These are phyloP conservation scores for Drosophila takahashii DNA, from an alignment of 1,140 invertebrate species.

Conservation along the genomic window DNA sequence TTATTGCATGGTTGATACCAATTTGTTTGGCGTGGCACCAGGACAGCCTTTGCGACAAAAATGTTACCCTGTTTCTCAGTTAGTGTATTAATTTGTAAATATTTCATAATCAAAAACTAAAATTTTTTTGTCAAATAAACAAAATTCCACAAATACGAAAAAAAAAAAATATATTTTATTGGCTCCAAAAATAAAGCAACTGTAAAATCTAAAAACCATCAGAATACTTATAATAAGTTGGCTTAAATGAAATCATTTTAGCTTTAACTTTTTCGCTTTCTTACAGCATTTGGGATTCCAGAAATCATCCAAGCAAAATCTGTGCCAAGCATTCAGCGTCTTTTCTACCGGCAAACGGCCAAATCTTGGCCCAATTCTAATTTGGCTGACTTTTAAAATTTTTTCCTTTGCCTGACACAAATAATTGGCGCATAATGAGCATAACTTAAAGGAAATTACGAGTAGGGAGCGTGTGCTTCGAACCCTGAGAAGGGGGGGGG, in stretches of 20 bases:
- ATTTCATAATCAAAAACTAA: too few species aligned
- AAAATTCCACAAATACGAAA: too few species aligned
- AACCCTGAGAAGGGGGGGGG: constrained; percentile 34
- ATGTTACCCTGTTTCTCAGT: not conserved
- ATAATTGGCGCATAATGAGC: constrained; percentile 80
- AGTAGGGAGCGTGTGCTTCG: constrained; percentile 58
- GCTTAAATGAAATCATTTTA: not conserved
- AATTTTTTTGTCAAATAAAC: too few species aligned
- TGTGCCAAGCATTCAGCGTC: constrained; percentile 42
- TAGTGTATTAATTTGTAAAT: too few species aligned
- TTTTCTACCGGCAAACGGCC: not conserved
- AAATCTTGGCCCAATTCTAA: constrained; percentile 47
- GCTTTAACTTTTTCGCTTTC: not conserved
- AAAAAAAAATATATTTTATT: too few species aligned
- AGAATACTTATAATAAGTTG: too few species aligned
- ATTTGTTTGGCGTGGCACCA: not conserved
- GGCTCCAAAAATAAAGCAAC: too few species aligned
- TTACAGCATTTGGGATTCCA: constrained; percentile 8
- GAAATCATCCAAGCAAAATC: constrained; percentile 44
- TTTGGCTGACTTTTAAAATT: constrained; percentile 43
- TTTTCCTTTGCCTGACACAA: constrained; percentile 59
- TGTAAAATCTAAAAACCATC: too few species aligned
- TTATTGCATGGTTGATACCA: not conserved
- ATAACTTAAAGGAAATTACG: constrained; percentile 77
- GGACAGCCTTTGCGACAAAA: not conserved